Conservation (phyloP, 2,888 invertebrate species). For the Andrena dorsata region DNA sequence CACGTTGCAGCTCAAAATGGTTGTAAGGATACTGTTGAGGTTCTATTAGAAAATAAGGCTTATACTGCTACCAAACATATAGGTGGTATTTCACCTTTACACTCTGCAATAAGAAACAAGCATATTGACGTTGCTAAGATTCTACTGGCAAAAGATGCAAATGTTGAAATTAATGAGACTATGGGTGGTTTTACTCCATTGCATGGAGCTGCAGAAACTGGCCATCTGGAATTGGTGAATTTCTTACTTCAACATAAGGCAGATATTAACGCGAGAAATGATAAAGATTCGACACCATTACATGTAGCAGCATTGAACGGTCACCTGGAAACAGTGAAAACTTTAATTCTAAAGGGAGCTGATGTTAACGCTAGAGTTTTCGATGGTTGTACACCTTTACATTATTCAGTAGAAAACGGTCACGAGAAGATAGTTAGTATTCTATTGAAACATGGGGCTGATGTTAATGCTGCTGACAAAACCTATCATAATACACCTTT, state of each 20-base stretch:
- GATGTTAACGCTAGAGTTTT: not conserved
- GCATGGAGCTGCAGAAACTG: not conserved
- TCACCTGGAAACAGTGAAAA: not conserved
- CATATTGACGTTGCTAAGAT: not conserved
- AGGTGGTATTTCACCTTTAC: not conserved
- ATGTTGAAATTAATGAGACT: not conserved
- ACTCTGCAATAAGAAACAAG: not conserved
- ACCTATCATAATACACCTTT: slow-evolving; percentile 4
- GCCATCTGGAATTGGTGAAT: not conserved
- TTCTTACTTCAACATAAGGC: not conserved
- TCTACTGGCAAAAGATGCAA: not conserved
- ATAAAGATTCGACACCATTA: not conserved
- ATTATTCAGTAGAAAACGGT: slow-evolving; percentile 1
- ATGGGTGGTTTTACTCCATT: not conserved
- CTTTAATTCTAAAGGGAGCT: not conserved
- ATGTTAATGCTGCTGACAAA: not conserved
- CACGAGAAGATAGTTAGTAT: not conserved
- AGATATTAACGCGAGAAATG: not conserved
- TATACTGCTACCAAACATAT: not conserved
- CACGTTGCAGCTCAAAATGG: slow-evolving; percentile 4
- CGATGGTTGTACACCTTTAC: not conserved
- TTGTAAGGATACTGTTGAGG: not conserved
- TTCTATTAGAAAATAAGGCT: slow-evolving; percentile 6
- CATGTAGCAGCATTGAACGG: not conserved
- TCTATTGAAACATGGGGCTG: slow-evolving; percentile 2